Percentiles rank a stretch among this genome's conserved stretches.
These are phyloP conservation scores for Anastatus disparis DNA, from an alignment of 1,140 invertebrate species.

Conservation along the genomic window DNA sequence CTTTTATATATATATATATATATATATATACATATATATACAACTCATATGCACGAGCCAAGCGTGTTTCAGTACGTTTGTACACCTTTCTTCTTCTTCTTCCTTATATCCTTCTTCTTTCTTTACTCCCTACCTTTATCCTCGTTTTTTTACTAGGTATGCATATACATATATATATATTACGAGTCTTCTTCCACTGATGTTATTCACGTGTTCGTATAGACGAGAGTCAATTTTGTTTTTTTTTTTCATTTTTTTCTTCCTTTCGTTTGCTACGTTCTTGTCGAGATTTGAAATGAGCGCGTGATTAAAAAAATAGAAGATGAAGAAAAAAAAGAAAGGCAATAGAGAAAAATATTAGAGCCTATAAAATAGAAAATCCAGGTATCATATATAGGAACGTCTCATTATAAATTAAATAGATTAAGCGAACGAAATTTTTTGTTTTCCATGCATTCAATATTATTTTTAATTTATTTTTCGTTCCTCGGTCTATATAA, in stretches of 20 bases:
- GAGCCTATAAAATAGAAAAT: not conserved
- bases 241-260: not conserved
- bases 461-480: too few species aligned
- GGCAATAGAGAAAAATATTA: not conserved
- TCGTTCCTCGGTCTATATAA: too few species aligned
- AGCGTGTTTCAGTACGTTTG: not conserved
- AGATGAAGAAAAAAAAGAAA: not conserved
- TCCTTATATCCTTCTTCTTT: not conserved
- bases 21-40: too few species aligned
- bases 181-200: too few species aligned
- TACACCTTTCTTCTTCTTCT: not conserved
- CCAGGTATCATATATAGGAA: not conserved
- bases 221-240: not conserved
- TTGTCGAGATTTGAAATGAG: not conserved
- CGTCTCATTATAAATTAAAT: not conserved
- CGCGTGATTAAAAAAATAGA: not conserved
- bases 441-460: not conserved
- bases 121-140: not conserved
- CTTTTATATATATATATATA: too few species aligned
- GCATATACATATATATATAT: not conserved
- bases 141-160: constrained; percentile 6
- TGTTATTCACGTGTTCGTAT: too few species aligned
- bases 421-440: not conserved
- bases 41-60: too few species aligned
- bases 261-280: too few species aligned